Conservation (phyloP, 1,140 invertebrate genomes). For the Nasonia giraulti region DNA sequence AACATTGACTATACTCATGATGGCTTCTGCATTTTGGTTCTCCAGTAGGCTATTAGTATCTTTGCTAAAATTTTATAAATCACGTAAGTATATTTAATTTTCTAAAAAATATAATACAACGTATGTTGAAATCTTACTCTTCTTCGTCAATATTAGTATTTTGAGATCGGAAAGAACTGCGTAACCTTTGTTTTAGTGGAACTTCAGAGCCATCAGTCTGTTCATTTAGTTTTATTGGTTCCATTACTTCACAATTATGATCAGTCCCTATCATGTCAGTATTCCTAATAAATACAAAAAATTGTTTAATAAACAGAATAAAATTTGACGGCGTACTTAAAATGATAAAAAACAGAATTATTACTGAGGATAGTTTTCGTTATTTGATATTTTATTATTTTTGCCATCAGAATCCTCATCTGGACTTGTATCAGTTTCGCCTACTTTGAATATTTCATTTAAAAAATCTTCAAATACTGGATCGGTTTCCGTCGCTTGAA, state of each 20-base stretch:
- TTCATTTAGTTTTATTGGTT: constrained; percentile 24
- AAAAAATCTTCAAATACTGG: constrained; percentile 73
- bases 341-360: constrained; percentile 8
- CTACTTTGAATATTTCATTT: constrained; percentile 65
- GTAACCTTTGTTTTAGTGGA: constrained; percentile 65
- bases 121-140: constrained; percentile 42
- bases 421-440: constrained; percentile 66
- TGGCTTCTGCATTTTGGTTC: constrained; percentile 48
- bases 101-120: background rate
- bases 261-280: constrained; percentile 22
- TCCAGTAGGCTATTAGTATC: constrained; percentile 42
- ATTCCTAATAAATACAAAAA: constrained; percentile 14
- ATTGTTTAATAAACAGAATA: constrained; percentile 11
- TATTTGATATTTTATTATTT: constrained; percentile 31
- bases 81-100: background rate
- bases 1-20: constrained; percentile 48
- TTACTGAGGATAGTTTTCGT: constrained; percentile 20
- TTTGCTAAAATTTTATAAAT: constrained; percentile 41
- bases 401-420: constrained; percentile 61
- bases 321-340: background rate
- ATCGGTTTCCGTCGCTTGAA: constrained; percentile 70
- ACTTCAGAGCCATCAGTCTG: constrained; percentile 48
- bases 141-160: constrained; percentile 55
- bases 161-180: constrained; percentile 64
- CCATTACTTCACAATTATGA: constrained; percentile 17